Evolutionary conservation across 2,888 invertebrate species (phyloP), one percentile per base, ranked within the genome.

Genomic region (Axea sp.): DNA sequence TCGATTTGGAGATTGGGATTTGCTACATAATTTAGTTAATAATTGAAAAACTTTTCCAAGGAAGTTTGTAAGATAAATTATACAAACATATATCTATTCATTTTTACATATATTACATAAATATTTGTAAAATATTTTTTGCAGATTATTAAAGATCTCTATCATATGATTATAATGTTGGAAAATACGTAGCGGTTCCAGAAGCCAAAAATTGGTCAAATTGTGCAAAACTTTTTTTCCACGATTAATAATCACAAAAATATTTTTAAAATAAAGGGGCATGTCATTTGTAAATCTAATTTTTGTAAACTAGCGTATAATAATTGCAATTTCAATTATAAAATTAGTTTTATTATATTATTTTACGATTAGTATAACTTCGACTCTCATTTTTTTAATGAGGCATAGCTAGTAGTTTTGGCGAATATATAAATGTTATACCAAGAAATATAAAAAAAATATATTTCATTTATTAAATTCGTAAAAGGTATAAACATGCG

Each of bases 361-460:
- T 60, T 49, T 39, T 30, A 60, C 22, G 28, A 30, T 49, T 28
- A 49, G 0, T 28, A 26, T 1, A 45, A 45, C 11, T 60, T 49
- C 30, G 49, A 60, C 12, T 9, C 60, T 5, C 39, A 60, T 28
- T 62, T 49, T 17, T 3, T 62, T 15, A 49, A 51, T 2, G 15
- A 30, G 9, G 12, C 5, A 7, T 39, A 6, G n/a, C 9, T n/a
- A 30, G 30, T 0, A 0, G 0, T 6, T 62, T 49, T 39, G 0
- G 8, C 1, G 39, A 19, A 2, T 1, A 0, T 14, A 3, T 62
- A 9, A 11, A 3, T 0, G 8, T 62, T 1, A 4, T 79, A 3
- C 77, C 81, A 2, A 26, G 74, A 12, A 59, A 64, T 41, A 53
- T 41, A 14, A n/a, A 15, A n/a, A 35, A 35, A 35, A 15, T 35